Evolutionary conservation across 2,888 invertebrate genomes (phyloP).

Genomic region (Cremastinae sp.): DNA sequence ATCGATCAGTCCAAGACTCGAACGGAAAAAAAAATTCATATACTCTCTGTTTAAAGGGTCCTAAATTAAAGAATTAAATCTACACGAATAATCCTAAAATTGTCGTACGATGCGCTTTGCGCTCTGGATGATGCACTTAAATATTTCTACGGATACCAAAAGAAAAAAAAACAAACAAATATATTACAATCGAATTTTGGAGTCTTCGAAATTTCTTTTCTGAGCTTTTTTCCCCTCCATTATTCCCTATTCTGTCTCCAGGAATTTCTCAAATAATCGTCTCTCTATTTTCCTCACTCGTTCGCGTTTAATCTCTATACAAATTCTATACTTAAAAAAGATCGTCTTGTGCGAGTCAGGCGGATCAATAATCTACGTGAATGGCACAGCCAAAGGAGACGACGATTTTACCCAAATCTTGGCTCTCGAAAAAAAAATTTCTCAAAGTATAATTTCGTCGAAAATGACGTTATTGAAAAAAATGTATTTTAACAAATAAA

Average conservation of each 20-base stretch:
- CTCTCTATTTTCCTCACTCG: slow-evolving; percentile 14
- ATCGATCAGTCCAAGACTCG: slow-evolving; percentile 39
- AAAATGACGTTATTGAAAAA: not conserved
- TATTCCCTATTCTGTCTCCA: not conserved
- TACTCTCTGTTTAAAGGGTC: slow-evolving; percentile 51
- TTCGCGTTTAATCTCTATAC: slow-evolving; percentile 17
- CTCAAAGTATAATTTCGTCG: not conserved
- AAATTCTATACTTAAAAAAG: slow-evolving; percentile 34
- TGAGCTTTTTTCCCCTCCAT: not conserved
- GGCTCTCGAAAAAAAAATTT: slow-evolving; percentile 3
- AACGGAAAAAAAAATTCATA: slow-evolving; percentile 49
- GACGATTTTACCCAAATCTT: slow-evolving; percentile 65
- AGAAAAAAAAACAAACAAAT: slow-evolving; percentile 47
- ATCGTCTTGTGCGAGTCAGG: slow-evolving; percentile 66
- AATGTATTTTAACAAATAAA: not conserved
- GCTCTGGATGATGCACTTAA: slow-evolving; percentile 35
- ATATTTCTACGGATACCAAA: slow-evolving; percentile 45
- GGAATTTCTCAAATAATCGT: slow-evolving; percentile 15
- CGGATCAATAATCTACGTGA: slow-evolving; percentile 74
- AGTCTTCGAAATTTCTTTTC: slow-evolving; percentile 19
- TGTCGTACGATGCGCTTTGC: slow-evolving; percentile 44
- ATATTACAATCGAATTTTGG: slow-evolving; percentile 61
- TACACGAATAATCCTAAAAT: slow-evolving; percentile 49
- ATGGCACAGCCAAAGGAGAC: slow-evolving; percentile 78
- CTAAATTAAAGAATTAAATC: slow-evolving; percentile 45